Conservation (phyloP, 2,797 vertebrate species). For the Parauchenoglanis punctatus region DNA sequence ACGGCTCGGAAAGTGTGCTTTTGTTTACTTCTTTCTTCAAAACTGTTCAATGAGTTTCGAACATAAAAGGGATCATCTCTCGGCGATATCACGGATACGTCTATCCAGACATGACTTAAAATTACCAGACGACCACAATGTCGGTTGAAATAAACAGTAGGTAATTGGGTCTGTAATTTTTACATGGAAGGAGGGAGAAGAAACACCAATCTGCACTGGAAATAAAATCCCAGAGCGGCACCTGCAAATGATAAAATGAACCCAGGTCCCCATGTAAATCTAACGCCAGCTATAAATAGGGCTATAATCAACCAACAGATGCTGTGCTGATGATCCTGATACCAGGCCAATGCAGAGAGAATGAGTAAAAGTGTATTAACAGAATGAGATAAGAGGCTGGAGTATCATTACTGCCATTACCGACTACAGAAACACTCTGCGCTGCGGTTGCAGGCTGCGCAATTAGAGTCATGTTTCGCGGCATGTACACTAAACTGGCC, state of each 20-base stretch:
- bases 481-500: not conserved
- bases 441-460: not conserved
- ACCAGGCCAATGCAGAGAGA: not conserved
- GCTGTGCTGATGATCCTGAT: constrained; percentile 19
- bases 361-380: not conserved
- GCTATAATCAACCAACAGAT: not conserved
- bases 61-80: not conserved
- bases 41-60: not conserved
- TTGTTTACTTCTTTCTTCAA: not conserved
- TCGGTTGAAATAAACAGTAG: not conserved
- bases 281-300: not conserved
- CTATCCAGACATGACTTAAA: not conserved
- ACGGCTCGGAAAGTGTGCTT: not conserved
- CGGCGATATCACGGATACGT: not conserved
- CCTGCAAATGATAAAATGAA: constrained; percentile 2
- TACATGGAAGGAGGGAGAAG: not conserved
- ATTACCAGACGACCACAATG: not conserved
- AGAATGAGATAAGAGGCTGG: not conserved
- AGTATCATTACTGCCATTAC: not conserved
- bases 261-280: not conserved
- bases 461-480: not conserved
- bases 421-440: not conserved
- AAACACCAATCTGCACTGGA: not conserved
- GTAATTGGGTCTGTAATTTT: not conserved
- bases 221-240: not conserved